These are phyloP conservation scores for Antigone vipio DNA, from an alignment of 2,113 vertebrate species.

Conservation along the genomic window DNA sequence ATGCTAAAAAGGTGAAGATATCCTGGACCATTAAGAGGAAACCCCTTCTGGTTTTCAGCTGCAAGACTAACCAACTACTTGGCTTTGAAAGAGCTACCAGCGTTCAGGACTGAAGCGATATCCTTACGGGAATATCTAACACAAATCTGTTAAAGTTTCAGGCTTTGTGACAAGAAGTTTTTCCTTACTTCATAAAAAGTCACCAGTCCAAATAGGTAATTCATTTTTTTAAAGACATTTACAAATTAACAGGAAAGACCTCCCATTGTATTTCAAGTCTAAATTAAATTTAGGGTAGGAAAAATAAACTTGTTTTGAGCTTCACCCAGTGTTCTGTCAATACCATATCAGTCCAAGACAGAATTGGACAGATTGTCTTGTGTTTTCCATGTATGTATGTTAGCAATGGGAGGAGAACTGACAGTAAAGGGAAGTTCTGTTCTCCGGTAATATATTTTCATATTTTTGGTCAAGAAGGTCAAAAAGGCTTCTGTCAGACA, in stretches of 20 bases:
- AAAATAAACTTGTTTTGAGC: background rate
- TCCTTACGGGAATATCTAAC: background rate
- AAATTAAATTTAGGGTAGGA: background rate
- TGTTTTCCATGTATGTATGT: background rate
- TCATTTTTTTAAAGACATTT: background rate
- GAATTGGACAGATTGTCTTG: background rate
- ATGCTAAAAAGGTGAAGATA: background rate
- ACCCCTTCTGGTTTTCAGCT: background rate
- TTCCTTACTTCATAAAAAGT: background rate
- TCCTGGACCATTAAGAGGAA: background rate
- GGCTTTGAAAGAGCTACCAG: background rate
- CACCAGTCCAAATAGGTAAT: background rate
- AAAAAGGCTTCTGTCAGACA: background rate
- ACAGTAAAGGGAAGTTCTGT: background rate
- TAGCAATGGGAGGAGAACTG: background rate
- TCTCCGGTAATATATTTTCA: background rate
- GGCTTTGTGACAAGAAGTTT: background rate
- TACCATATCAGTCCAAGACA: background rate
- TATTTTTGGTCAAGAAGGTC: background rate
- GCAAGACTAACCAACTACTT: background rate
- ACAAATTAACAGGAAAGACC: background rate
- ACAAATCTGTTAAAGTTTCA: background rate
- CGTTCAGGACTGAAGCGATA: background rate
- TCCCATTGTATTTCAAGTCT: background rate
- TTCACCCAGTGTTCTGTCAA: background rate